Conservation (phyloP, 2,797 vertebrate species). For the Chloroceryle inda region DNA sequence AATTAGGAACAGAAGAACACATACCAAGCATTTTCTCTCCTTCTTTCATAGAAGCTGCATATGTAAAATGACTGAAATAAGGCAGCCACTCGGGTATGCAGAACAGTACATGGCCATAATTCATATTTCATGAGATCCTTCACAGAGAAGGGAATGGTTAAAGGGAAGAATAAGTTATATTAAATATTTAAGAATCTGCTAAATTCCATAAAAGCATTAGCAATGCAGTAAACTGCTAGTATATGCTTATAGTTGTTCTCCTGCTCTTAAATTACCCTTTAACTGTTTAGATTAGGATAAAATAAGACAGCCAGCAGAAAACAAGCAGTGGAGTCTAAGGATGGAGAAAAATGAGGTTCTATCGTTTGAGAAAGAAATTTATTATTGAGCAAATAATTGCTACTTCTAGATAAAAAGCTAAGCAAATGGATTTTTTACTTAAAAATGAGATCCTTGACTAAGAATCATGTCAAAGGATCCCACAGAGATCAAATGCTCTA, state of each 20-base stretch:
- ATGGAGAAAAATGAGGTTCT: background rate
- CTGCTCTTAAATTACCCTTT: background rate
- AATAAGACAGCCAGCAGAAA: background rate
- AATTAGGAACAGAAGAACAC: background rate
- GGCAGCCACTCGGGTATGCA: background rate
- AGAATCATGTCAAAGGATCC: background rate
- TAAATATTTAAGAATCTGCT: slow-evolving; percentile 42
- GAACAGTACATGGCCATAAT: background rate
- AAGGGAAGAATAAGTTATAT: background rate
- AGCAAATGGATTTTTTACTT: background rate
- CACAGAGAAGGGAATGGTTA: slow-evolving; percentile 6
- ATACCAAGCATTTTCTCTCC: background rate
- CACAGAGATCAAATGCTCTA: background rate
- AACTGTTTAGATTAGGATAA: background rate
- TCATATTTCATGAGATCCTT: slow-evolving; percentile 48
- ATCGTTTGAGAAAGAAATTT: background rate
- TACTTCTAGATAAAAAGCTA: background rate
- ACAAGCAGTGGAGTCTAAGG: background rate
- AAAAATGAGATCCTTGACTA: background rate
- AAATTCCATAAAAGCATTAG: background rate
- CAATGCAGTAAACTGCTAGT: background rate
- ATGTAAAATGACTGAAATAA: background rate
- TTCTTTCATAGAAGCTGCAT: background rate
- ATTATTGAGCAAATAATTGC: background rate
- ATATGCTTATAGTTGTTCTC: background rate